Conservation (phyloP, 1,140 invertebrate genomes). For the Drosophila sucinea region DNA sequence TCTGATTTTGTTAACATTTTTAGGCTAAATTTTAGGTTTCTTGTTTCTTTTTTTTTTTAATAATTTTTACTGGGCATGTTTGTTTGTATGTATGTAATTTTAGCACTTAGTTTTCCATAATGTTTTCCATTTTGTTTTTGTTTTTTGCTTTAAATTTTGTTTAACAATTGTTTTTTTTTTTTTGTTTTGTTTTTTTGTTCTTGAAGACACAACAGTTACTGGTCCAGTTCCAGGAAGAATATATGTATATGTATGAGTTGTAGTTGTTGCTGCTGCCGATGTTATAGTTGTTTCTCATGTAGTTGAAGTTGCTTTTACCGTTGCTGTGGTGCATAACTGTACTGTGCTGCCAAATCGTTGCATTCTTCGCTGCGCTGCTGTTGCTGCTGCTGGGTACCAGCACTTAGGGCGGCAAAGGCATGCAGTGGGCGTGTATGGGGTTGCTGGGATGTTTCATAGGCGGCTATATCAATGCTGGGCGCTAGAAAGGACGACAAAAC, state of each 20-base stretch:
- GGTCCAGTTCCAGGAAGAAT: constrained; percentile 83
- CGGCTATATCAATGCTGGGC: constrained; percentile 58
- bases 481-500: constrained; percentile 22
- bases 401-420: constrained; percentile 63
- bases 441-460: constrained; percentile 45
- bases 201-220: constrained; percentile 83
- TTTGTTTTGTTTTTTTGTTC: constrained; percentile 42
- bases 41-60: background rate
- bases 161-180: constrained; percentile 48
- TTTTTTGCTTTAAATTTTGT: constrained; percentile 48
- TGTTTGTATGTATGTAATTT: constrained; percentile 27
- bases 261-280: constrained; percentile 28
- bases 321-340: constrained; percentile 55
- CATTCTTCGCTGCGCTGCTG: constrained; percentile 54
- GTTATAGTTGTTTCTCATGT: constrained; percentile 19
- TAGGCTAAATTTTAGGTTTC: constrained; percentile 7
- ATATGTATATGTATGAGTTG: constrained; percentile 52
- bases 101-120: constrained; percentile 78
- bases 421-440: constrained; percentile 62
- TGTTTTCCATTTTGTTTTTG: constrained; percentile 29
- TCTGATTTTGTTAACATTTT: constrained; percentile 12
- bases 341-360: constrained; percentile 62
- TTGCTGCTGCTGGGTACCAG: constrained; percentile 26
- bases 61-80: constrained; percentile 14
- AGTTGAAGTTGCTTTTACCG: constrained; percentile 58